Conservation (phyloP, 2,113 vertebrate species). For the Hippocampus abdominalis region DNA sequence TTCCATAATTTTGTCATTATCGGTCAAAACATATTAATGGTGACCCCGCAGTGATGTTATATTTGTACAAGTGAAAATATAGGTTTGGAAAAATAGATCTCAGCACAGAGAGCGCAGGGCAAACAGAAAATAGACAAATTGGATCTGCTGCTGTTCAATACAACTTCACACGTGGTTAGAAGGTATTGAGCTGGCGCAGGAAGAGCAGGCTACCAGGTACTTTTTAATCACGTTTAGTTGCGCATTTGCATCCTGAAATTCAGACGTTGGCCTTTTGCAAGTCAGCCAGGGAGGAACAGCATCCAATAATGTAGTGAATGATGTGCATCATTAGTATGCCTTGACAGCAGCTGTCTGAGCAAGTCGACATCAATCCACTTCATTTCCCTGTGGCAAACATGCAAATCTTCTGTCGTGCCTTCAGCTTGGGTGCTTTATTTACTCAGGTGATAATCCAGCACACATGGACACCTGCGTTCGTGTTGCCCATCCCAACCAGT, state of each 20-base stretch:
- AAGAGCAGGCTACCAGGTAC: too few species aligned
- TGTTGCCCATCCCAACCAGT: constrained; percentile 29
- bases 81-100: too few species aligned
- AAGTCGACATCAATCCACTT: constrained; percentile 53
- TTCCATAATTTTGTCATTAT: too few species aligned
- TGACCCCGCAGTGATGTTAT: too few species aligned
- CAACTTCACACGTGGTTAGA: too few species aligned
- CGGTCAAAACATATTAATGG: too few species aligned
- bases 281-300: constrained; percentile 2
- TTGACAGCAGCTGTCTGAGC: constrained; percentile 49
- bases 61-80: too few species aligned
- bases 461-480: constrained; percentile 53
- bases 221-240: too few species aligned
- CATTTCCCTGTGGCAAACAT: constrained; percentile 60
- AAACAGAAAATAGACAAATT: too few species aligned
- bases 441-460: constrained; percentile 60
- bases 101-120: too few species aligned
- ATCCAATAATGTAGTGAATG: constrained; percentile 30
- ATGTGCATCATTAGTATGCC: constrained; percentile 40
- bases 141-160: too few species aligned
- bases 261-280: constrained; percentile 16
- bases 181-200: too few species aligned
- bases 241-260: background rate
- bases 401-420: constrained; percentile 61
- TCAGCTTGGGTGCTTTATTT: constrained; percentile 61